phyloP scores from a whole-genome alignment of 2,888 invertebrate genomes.

The Xestia ashworthii region DNA sequence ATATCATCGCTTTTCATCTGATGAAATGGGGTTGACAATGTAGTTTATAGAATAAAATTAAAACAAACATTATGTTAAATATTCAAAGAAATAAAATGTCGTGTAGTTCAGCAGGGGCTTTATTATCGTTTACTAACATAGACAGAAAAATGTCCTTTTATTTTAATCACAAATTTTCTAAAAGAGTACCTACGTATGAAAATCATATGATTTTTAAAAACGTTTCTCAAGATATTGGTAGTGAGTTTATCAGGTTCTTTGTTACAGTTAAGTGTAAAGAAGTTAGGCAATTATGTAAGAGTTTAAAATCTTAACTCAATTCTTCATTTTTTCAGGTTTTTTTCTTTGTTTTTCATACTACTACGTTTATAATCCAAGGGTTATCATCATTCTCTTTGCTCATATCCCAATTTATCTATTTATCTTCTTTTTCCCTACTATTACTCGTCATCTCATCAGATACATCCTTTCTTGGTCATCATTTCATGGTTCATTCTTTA shows the following conservation, averaged over 20 bases:
- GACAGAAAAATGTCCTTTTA: background rate
- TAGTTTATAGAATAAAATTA: background rate
- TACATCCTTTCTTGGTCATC: no score
- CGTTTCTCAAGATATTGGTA: background rate
- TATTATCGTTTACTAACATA: background rate
- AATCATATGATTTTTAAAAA: background rate
- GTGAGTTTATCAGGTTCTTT: no score
- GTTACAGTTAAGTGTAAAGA: no score
- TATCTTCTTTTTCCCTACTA: no score
- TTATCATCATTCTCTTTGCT: no score
- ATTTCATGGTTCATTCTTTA: no score
- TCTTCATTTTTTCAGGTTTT: background rate
- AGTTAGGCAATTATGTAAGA: no score
- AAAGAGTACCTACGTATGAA: background rate
- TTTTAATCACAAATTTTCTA: no score
- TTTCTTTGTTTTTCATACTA: background rate
- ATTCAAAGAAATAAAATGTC: background rate
- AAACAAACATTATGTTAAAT: background rate
- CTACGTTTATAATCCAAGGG: background rate
- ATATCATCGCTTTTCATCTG: background rate
- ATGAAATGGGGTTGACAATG: background rate
- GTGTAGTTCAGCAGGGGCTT: background rate
- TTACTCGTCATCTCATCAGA: no score
- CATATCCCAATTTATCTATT: no score
- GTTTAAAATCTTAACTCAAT: no score